Percentiles rank a stretch among this genome's conserved stretches.
Evolutionary conservation across 2,113 vertebrate species (phyloP).

Genomic region (Tupaia chinensis): DNA sequence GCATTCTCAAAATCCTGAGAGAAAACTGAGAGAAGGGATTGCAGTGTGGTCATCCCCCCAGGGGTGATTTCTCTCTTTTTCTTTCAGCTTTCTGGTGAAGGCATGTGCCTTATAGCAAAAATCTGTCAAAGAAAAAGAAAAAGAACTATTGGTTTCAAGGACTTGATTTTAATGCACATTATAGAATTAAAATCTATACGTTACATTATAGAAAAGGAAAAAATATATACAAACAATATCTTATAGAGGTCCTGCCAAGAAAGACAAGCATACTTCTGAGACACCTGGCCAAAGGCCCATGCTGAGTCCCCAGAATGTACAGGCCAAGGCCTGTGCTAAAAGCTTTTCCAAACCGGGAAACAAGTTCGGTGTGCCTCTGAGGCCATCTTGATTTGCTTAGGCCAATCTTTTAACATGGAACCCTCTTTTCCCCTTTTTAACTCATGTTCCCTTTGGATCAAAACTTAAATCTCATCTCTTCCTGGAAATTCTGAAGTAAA

Average conservation of each 20-base stretch:
- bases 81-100: too few species aligned
- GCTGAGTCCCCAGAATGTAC: neutral
- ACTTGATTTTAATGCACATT: constrained; percentile 16
- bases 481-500: constrained; percentile 16
- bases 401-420: neutral
- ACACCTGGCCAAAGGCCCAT: neutral
- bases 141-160: neutral
- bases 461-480: constrained; percentile 1
- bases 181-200: neutral
- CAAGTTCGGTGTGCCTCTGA: neutral
- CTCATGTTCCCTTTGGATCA: neutral
- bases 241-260: neutral
- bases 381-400: neutral
- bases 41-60: too few species aligned
- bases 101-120: too few species aligned
- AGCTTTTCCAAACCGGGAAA: neutral
- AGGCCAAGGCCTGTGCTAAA: neutral
- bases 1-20: too few species aligned
- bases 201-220: neutral
- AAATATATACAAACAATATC: neutral
- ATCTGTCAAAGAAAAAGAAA: too few species aligned
- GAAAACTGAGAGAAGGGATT: too few species aligned
- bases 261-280: neutral
- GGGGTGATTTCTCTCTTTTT: too few species aligned
- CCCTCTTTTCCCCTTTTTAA: neutral